These are phyloP conservation scores for Tuta absoluta DNA, from an alignment of 2,888 invertebrate genomes.

Conservation along the genomic window DNA sequence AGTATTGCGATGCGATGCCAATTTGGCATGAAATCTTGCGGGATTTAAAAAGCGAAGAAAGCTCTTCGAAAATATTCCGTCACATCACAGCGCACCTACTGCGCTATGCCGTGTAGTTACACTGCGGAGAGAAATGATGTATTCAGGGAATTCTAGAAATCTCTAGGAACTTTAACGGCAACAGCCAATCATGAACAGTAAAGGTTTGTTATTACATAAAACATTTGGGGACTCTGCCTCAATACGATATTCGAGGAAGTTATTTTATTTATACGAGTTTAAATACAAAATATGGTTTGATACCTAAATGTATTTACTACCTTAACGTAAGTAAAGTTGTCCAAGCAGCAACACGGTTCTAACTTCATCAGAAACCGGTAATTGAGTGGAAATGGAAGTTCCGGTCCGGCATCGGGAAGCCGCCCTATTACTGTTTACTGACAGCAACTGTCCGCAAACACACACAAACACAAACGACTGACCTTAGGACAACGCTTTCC, in stretches of 20 bases:
- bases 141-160: too few relatives aligned
- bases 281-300: too few relatives aligned
- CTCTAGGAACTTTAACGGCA: too few relatives aligned
- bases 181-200: too few relatives aligned
- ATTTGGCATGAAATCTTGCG: conserved; percentile 4
- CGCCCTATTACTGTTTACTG: neutral
- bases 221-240: too few relatives aligned
- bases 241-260: too few relatives aligned
- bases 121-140: too few relatives aligned
- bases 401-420: neutral
- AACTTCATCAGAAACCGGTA: conserved; percentile 8
- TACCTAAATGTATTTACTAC: neutral
- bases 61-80: conserved; percentile 7
- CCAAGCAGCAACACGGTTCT: neutral
- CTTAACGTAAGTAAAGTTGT: neutral
- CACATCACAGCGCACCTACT: neutral
- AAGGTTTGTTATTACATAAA: too few relatives aligned
- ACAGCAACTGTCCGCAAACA: neutral
- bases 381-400: conserved; percentile 7
- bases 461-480: neutral
- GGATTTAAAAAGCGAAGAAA: conserved; percentile 6
- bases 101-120: neutral
- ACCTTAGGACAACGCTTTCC: neutral
- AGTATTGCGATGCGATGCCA: conserved; percentile 10
- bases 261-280: too few relatives aligned